Conservation (phyloP, 2,797 vertebrate species). For the Lophius americanus region DNA sequence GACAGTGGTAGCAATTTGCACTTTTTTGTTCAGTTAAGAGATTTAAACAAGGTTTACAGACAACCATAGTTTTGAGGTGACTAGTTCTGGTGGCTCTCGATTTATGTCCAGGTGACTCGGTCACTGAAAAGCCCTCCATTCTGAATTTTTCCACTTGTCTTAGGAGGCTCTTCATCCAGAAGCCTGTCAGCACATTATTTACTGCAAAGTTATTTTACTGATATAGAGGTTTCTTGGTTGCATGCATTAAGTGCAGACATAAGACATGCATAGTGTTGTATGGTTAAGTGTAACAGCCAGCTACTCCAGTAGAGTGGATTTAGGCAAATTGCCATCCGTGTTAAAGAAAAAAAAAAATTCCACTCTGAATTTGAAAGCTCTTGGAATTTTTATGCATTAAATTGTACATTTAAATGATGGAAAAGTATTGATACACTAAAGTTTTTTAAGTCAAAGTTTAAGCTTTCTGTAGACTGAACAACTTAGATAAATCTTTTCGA, state of each 20-base stretch:
- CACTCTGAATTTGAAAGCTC: constrained; percentile 22
- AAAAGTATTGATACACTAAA: constrained; percentile 14
- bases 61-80: constrained; percentile 82
- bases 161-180: constrained; percentile 46
- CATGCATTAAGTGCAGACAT: constrained; percentile 37
- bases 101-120: constrained; percentile 79
- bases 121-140: constrained; percentile 72
- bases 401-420: constrained; percentile 40
- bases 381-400: constrained; percentile 21
- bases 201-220: constrained; percentile 42
- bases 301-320: constrained; percentile 42
- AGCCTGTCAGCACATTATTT: constrained; percentile 50
- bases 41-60: constrained; percentile 93
- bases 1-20: constrained; percentile 90
- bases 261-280: constrained; percentile 34
- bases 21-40: constrained; percentile 91
- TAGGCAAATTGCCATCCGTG: constrained; percentile 11
- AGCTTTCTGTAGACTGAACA: constrained; percentile 43
- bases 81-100: constrained; percentile 83
- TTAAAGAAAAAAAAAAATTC: constrained; percentile 25
- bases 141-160: constrained; percentile 51
- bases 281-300: constrained; percentile 36
- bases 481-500: constrained; percentile 48
- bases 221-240: constrained; percentile 49
- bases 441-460: constrained; percentile 17